Evolutionary conservation across 2,797 vertebrate species (phyloP), one percentile per base, ranked within the genome.

Genomic region (Ataeniobius toweri): DNA sequence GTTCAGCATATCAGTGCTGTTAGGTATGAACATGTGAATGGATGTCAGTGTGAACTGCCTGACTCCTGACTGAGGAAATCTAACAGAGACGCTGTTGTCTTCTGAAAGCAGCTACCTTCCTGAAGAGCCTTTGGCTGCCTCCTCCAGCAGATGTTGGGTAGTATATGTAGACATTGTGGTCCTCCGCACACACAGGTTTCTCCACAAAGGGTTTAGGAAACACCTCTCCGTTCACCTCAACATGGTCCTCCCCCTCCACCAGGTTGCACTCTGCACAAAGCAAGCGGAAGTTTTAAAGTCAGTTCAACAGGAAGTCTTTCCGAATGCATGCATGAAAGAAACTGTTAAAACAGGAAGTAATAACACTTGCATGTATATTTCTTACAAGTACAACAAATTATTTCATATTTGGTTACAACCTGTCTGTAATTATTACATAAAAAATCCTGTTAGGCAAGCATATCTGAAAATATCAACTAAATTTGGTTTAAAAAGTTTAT

Each of bases 141-240:
- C 98, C 98, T 0, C 98, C 98, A 0, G 98, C 98, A 2, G 98
- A 98, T 0, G 97, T 99, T 0, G 98, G 98, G 89, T 99, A 99
- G 89, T 99, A 99, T 90, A 99, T 99, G 88, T 99, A 99, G 77
- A 99, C 98, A 0, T 99, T 99, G 93, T 99, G 98, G 93, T 99
- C 98, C 88, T 99, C 98, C 0, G 98, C 98, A 22, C 97, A 98
- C 88, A 99, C 98, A 0, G 98, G 98, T 87, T 99, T 99, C 94
- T 99, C 98, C 80, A 99, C 98, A 81, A 99, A 99, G 0, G 98
- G 98, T 90, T 99, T 99, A 4, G 96, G 98, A 90, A 99, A 99
- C 74, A 98, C 93, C 79, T 97, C 97, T 53, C 98, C 97, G 0
- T 98, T 98, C 50, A 99, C 97, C 92, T 99, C 98, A 14, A 99